Base-by-base conservation (phyloP, 37 sponge, comb jelly and placozoan species). In the Petrosia ficiformis region DNA sequence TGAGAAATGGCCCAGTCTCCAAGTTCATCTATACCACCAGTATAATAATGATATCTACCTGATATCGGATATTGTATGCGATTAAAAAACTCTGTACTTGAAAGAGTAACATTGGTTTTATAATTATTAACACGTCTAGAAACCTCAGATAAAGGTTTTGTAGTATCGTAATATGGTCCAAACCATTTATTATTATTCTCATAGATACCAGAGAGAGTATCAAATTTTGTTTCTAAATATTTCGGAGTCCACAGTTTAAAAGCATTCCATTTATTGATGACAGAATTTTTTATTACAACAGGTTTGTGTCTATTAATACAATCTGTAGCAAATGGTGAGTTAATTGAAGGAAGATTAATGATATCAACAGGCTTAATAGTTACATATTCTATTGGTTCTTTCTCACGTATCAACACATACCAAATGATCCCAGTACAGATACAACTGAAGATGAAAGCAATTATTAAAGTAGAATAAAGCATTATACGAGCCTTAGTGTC, bases 161-260 rank as follows among this genome's bases (percentile, higher is more conserved):
- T 71, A 1, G 28, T 37, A 42, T 95, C 96, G 72, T 89, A 95
- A 60, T 95, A 92, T 8, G 96, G 96, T 1, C 96, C 96, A 80
- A 95, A 95, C 96, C 96, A 95, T 5, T 81, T 74, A 60, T 92
- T 92, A 63, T 75, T 65, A 66, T 95, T 95, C 22, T 78, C 76
- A 66, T 95, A 95, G 2, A 95, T 72, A 28, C 93, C 86, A 19
- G 24, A 44, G 1, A 95, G 61, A 3, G 25, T 52, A 1, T 37
- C 43, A 22, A 88, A 36, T 70, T 77, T 84, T 5, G 64, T 52
- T 31, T 72, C 59, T 5, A 95, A 70, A 80, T 91, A 95, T 2
- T 42, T 0, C 2, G 89, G 88, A 14, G 77, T 77, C 95, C 95
- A 95, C 26, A 67, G 57, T 22, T 44, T 66, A 21, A 39, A 19